These are phyloP conservation scores for Fragum sueziense DNA, from an alignment of 2,888 invertebrate species.

Conservation along the genomic window DNA sequence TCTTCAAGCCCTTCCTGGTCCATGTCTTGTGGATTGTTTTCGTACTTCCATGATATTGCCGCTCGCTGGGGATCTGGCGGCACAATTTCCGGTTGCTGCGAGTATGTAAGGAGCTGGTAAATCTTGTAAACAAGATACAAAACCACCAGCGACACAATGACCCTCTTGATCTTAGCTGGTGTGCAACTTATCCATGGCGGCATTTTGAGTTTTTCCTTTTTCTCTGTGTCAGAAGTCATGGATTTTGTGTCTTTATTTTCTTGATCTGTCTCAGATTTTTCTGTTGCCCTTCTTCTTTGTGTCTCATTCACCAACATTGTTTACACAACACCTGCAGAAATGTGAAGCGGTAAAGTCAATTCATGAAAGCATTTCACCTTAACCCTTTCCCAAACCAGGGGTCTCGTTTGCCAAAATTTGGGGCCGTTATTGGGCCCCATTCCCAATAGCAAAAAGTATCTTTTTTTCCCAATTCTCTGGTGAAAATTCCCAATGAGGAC, in stretches of 20 bases:
- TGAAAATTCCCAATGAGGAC: no score
- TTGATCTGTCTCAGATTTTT: not conserved
- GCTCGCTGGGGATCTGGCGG: not conserved
- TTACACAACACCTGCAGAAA: not conserved
- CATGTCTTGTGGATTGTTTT: conserved; percentile 31
- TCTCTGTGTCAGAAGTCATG: not conserved
- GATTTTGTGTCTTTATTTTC: not conserved
- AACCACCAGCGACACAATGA: not conserved
- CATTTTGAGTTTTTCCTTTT: conserved; percentile 1
- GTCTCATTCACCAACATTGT: conserved; percentile 11
- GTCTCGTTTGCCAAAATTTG: no score
- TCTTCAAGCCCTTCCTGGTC: conserved; percentile 11
- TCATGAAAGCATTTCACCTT: not conserved
- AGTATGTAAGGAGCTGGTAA: conserved; percentile 17
- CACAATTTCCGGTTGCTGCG: not conserved
- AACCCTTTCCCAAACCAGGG: no score
- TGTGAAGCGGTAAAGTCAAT: not conserved
- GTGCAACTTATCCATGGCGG: conserved; percentile 11
- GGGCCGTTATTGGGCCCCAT: no score
- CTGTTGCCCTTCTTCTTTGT: conserved; percentile 4
- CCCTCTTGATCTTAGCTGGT: conserved; percentile 5
- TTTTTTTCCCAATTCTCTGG: no score
- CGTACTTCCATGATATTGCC: conserved; percentile 3
- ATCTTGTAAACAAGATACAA: conserved; percentile 12
- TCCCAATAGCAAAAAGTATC: no score